Conservation (phyloP, 2,888 invertebrate genomes). For the Stenurella melanura region DNA sequence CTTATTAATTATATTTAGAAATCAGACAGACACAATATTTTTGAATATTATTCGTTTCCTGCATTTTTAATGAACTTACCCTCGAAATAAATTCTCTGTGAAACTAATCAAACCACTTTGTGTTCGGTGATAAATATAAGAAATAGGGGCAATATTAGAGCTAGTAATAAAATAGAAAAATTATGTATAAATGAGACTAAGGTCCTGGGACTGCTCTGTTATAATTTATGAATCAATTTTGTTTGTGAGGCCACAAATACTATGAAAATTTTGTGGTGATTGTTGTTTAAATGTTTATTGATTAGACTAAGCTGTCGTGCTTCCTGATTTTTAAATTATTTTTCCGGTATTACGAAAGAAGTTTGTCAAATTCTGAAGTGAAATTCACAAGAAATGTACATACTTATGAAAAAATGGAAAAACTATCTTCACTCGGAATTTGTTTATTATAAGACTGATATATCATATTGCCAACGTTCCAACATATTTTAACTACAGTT, state of each 20-base stretch:
- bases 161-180: constrained; percentile 56
- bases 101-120: background rate
- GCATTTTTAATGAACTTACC: background rate
- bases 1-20: too few relatives aligned
- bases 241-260: constrained; percentile 41
- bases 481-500: constrained; percentile 62
- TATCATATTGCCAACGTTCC: constrained; percentile 73
- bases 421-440: constrained; percentile 58
- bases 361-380: constrained; percentile 62
- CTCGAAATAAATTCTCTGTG: background rate
- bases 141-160: constrained; percentile 70
- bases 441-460: constrained; percentile 71
- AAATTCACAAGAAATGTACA: constrained; percentile 42
- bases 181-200: constrained; percentile 47
- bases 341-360: constrained; percentile 63
- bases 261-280: constrained; percentile 46
- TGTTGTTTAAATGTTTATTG: constrained; percentile 57
- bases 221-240: constrained; percentile 49
- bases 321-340: constrained; percentile 66
- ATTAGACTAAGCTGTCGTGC: constrained; percentile 67
- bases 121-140: constrained; percentile 31
- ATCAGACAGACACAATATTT: too few relatives aligned
- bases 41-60: background rate
- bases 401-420: constrained; percentile 29
- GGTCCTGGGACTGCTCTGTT: constrained; percentile 49